Conservation (phyloP, 53 echinoderm and acorn worm species). For the Zoroaster sp. region DNA sequence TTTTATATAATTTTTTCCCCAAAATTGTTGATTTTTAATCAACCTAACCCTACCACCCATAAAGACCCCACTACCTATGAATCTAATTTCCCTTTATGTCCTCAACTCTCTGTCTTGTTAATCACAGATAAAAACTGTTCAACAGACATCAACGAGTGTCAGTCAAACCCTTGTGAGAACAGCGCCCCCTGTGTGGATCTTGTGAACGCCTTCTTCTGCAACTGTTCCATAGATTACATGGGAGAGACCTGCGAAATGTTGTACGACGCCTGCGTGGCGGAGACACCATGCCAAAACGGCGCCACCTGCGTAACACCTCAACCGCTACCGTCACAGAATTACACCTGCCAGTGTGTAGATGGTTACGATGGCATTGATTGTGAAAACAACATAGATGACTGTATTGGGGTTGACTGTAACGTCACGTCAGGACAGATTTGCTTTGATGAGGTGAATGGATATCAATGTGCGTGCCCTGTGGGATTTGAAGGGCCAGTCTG, state of each 20-base stretch:
- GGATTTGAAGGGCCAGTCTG: slow-evolving; percentile 74
- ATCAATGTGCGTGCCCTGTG: slow-evolving; percentile 59
- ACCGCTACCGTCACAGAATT: slow-evolving; percentile 23
- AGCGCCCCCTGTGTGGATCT: slow-evolving; percentile 49
- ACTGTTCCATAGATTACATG: slow-evolving; percentile 50
- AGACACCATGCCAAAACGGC: slow-evolving; percentile 53
- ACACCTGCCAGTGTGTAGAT: slow-evolving; percentile 66
- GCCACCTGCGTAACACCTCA: slow-evolving; percentile 41
- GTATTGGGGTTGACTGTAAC: slow-evolving; percentile 48
- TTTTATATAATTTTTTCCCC: too few relatives aligned
- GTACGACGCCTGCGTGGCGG: slow-evolving; percentile 52
- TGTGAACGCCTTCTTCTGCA: slow-evolving; percentile 47
- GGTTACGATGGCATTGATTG: slow-evolving; percentile 79
- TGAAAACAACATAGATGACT: slow-evolving; percentile 76
- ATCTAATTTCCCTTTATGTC: too few relatives aligned
- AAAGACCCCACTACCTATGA: too few relatives aligned
- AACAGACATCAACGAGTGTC: slow-evolving; percentile 55
- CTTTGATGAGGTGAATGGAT: slow-evolving; percentile 39
- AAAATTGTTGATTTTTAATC: too few relatives aligned
- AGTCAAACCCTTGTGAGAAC: slow-evolving; percentile 52
- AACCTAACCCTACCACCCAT: too few relatives aligned
- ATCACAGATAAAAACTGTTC: slow-evolving; percentile 46
- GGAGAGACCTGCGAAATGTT: slow-evolving; percentile 28
- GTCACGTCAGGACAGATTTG: slow-evolving; percentile 28
- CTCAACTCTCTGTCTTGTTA: background rate